Conservation (phyloP, 2,797 vertebrate species). For the Hypotaenidia okinawae region DNA sequence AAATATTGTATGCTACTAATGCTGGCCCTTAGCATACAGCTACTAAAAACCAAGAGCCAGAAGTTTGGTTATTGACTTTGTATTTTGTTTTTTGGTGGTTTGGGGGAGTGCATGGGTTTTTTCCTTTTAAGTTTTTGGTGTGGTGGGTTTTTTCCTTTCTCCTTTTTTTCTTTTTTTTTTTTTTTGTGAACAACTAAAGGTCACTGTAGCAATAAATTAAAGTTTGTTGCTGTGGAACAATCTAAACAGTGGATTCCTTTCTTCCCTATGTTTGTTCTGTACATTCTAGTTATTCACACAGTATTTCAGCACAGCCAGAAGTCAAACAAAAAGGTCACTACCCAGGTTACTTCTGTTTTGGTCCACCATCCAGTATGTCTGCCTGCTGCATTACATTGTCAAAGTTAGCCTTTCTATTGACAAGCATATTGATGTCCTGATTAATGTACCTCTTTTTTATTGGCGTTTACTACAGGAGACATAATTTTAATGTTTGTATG, state of each 20-base stretch:
- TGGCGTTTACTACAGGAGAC: slow-evolving; percentile 84
- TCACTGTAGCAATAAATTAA: slow-evolving; percentile 15
- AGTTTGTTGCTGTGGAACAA: neutral
- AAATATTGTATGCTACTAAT: neutral
- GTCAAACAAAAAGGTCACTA: slow-evolving; percentile 55
- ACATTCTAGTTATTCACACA: neutral
- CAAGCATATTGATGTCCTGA: slow-evolving; percentile 88
- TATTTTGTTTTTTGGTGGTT: neutral
- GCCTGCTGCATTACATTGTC: slow-evolving; percentile 72
- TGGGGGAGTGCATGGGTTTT: no score
- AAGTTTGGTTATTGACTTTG: neutral
- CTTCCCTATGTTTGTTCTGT: neutral
- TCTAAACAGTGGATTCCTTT: neutral
- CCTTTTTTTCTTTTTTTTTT: neutral
- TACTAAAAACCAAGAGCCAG: neutral
- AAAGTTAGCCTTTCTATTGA: slow-evolving; percentile 80
- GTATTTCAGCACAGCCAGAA: slow-evolving; percentile 55
- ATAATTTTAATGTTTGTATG: slow-evolving; percentile 91
- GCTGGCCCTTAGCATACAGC: neutral
- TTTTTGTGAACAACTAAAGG: slow-evolving; percentile 8
- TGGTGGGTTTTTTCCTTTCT: neutral
- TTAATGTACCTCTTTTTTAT: slow-evolving; percentile 89
- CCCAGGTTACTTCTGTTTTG: slow-evolving; percentile 60
- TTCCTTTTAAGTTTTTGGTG: neutral
- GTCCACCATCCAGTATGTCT: slow-evolving; percentile 64